Base-by-base conservation (phyloP, 2,113 vertebrate species). In the Barbus barbus region DNA sequence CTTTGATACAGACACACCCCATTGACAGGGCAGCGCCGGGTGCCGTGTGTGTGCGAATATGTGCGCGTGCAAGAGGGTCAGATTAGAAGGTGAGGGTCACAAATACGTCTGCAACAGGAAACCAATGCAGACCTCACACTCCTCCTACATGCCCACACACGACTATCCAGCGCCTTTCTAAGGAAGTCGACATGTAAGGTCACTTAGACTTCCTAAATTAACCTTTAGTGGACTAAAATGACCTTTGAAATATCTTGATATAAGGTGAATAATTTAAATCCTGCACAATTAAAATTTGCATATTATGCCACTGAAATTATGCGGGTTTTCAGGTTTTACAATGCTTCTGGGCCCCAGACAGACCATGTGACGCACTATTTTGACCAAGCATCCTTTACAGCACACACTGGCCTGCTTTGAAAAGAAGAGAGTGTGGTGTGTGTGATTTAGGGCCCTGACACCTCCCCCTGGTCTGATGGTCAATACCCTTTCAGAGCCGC, bases 1-100 rank as follows among this genome's bases (percentile, higher is more conserved):
- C 87, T 92, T 92, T 90, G 90, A 93, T 89, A 85, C 26, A 28
- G 87, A 84, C 86, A 93, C 91, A 92, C 90, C 90, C 92, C 90
- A 88, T 86, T 92, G 90, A 80, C 84, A 85, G 71, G 7, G 3
- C 78, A 63, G 67, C 20, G 61, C 26, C 80, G 44, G 44, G 72
- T 78, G 78, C 51, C 22, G 28, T 73, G 86, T 81, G 73, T 82
- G 78, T 72, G 80, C 82, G 83, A 76, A 78, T 53, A 73, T 87
- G 80, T 80, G 60, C 36, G 53, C n/a, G 53, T 82, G 71, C 77
- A 69, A 44, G 79, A 78, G 71, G 22, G 74, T 67, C 60, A 67
- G 83, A 85, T 83, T 83, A 78, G 78, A 56, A 85, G 79, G 83
- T 56, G 51, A 82, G 86, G 83, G 84, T 87, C 60, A 88, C 65